Evolutionary conservation across 2,113 vertebrate species (phyloP), one percentile per base, ranked within the genome.

Genomic region (Benitochromis conjunctus): DNA sequence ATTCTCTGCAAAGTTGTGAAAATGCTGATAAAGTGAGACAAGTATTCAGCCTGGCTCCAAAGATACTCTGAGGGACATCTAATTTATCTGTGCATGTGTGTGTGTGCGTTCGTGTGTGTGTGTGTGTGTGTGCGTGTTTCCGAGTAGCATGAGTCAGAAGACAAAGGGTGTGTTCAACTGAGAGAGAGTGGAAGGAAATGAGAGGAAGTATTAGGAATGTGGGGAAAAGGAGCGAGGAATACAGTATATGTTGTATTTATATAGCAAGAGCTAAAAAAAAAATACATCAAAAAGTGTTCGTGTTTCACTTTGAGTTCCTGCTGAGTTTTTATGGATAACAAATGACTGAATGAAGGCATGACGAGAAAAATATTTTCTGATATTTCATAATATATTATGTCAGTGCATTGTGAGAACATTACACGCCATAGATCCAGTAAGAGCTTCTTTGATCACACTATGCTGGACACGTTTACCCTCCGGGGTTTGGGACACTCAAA

Each of bases 151-250:
- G 90, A 90, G 57, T 89, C 90, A 89, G 80, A 89, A 57, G 69
- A 80, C 74, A 85, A 88, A 80, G 88, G 85, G 89, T 86, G 91
- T 90, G 90, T 94, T 89, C 83, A 85, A 77, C 71, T 85, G 55
- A 62, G 62, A 66, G 43, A 82, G 29, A 81, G 54, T 58, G 56
- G n/a, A 64, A 41, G 69, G 69, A 89, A 89, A 86, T 80, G 81
- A 83, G 58, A 86, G 54, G 62, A 90, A 89, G 79, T 38, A 5
- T 60, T 4, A 79, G 26, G 84, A 92, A 87, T 89, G 85, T 80
- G 54, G 79, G 41, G 14, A 0, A 46, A 46, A 41, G 82, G 21
- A 6, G 38, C 51, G 34, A 46, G 69, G 16, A 43, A 48, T 74
- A 48, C 69, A 29, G 41, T 1, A 0, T 29, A 3, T 74, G 11